Conservation (phyloP, 2,797 vertebrate genomes). For the Brotula barbata region DNA sequence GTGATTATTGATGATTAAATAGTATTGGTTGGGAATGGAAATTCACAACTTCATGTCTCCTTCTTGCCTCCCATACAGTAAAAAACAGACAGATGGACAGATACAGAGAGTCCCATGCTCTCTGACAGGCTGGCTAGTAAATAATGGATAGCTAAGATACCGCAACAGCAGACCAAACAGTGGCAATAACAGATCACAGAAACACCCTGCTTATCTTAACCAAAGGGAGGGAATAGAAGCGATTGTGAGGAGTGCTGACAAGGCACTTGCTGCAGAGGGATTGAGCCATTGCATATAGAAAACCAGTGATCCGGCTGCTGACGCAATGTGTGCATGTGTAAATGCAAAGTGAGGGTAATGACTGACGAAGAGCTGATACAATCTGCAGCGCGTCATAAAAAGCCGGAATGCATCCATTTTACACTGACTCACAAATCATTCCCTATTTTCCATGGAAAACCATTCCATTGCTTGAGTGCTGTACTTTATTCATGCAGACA, state of each 20-base stretch:
- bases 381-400: constrained; percentile 24
- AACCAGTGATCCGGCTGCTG: constrained; percentile 41
- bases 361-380: constrained; percentile 18
- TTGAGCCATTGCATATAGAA: constrained; percentile 25
- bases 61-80: too few species aligned
- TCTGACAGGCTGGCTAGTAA: constrained; percentile 9
- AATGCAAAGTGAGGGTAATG: constrained; percentile 29
- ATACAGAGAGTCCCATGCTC: too few species aligned
- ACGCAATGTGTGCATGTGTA: constrained; percentile 37
- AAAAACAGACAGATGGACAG: too few species aligned
- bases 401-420: background rate
- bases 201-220: constrained; percentile 17
- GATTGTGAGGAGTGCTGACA: constrained; percentile 51
- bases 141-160: background rate
- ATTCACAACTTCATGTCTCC: too few species aligned
- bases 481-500: constrained; percentile 14
- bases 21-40: too few species aligned
- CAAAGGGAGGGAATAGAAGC: background rate
- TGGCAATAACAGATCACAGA: constrained; percentile 18
- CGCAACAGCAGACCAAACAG: constrained; percentile 22
- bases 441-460: background rate
- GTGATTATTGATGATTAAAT: too few species aligned
- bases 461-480: background rate
- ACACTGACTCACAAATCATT: constrained; percentile 8
- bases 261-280: constrained; percentile 17